Percentiles rank a stretch among this genome's conserved stretches.
phyloP scores from a whole-genome alignment of 2,113 vertebrate species.

The Odocoileus virginianus region DNA sequence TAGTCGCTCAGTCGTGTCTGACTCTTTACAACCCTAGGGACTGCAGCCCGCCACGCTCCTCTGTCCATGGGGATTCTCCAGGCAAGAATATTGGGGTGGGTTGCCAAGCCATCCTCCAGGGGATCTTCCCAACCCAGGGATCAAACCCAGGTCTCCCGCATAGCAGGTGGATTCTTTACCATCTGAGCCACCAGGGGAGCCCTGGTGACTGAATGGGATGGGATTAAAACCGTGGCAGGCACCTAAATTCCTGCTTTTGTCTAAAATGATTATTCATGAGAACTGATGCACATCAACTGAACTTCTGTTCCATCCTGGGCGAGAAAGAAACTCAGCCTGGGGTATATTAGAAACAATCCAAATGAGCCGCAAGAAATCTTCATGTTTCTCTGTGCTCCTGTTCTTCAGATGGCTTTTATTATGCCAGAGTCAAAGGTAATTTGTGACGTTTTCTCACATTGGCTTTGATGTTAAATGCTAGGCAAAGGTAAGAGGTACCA shows the following conservation, averaged over 20 bases:
- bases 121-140: background rate
- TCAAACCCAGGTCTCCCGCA: background rate
- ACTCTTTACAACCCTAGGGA: background rate
- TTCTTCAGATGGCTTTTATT: conserved; percentile 5
- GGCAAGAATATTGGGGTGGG: background rate
- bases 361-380: background rate
- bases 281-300: background rate
- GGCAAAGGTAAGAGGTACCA: background rate
- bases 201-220: background rate
- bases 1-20: background rate
- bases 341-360: background rate
- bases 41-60: background rate
- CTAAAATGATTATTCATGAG: background rate
- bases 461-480: background rate
- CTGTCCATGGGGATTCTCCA: background rate
- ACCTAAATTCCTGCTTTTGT: background rate
- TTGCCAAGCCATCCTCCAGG: background rate
- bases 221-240: background rate
- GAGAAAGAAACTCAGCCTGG: background rate
- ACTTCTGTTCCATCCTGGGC: background rate
- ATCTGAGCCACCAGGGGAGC: background rate
- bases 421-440: background rate
- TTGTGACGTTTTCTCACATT: background rate
- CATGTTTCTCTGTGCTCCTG: background rate
- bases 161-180: background rate